Evolutionary conservation across 2,888 invertebrate species (phyloP).

Genomic region (Cynaeus angustus): DNA sequence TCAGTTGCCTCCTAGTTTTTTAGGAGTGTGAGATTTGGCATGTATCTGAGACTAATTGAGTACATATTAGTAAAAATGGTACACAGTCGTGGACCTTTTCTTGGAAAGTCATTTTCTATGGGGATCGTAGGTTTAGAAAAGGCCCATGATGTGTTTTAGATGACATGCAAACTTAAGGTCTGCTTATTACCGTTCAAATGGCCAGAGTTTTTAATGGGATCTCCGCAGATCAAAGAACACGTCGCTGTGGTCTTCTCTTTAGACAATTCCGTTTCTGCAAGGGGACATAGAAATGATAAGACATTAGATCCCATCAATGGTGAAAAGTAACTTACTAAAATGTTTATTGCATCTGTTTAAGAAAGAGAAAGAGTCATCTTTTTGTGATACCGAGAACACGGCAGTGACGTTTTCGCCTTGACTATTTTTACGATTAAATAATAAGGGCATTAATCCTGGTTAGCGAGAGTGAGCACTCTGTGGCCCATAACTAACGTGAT

Average conservation of each 20-base stretch:
- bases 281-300: conserved; percentile 52
- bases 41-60: conserved; percentile 17
- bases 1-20: not conserved
- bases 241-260: conserved; percentile 55
- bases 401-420: conserved; percentile 49
- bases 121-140: conserved; percentile 34
- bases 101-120: conserved; percentile 1
- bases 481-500: conserved; percentile 70
- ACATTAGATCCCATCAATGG: conserved; percentile 32
- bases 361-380: conserved; percentile 30
- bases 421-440: conserved; percentile 64
- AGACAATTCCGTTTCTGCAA: conserved; percentile 57
- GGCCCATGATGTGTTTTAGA: conserved; percentile 35
- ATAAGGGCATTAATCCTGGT: conserved; percentile 69
- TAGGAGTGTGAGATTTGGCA: conserved; percentile 9
- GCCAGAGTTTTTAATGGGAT: conserved; percentile 54
- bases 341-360: conserved; percentile 45
- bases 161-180: conserved; percentile 57
- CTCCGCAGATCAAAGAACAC: conserved; percentile 54
- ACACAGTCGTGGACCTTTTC: conserved; percentile 45
- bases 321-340: conserved; percentile 32
- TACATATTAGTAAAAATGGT: conserved; percentile 37
- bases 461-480: conserved; percentile 67
- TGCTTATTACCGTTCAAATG: conserved; percentile 59
- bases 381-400: conserved; percentile 44